These are phyloP conservation scores for Pristionchus fissidentatus DNA, from an alignment of 2,888 invertebrate species.

Conservation along the genomic window DNA sequence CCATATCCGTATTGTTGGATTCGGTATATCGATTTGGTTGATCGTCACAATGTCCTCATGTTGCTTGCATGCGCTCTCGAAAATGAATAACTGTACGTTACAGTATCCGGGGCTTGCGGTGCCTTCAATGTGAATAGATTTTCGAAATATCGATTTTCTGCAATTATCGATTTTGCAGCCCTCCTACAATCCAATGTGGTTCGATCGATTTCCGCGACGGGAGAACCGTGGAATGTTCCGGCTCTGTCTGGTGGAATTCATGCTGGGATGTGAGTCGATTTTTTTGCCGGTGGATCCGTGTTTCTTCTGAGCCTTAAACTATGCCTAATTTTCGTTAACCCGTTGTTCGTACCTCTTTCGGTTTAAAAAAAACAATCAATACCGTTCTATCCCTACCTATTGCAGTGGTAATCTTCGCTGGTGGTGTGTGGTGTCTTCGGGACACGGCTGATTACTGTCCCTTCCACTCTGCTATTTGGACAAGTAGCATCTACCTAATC, in stretches of 20 bases:
- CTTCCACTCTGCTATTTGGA: slow-evolving; percentile 75
- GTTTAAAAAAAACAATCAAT: neutral
- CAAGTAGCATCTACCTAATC: slow-evolving; percentile 66
- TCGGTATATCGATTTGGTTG: neutral
- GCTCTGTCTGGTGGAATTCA: slow-evolving; percentile 66
- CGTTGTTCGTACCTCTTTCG: too few species aligned
- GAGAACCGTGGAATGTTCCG: slow-evolving; percentile 74
- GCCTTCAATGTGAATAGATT: neutral
- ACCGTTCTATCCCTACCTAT: neutral
- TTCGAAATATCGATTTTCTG: neutral
- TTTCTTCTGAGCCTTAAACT: too few species aligned
- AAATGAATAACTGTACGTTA: neutral
- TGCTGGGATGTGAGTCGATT: slow-evolving; percentile 62
- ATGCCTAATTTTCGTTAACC: too few species aligned
- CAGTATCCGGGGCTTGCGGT: slow-evolving; percentile 28
- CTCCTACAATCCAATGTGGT: slow-evolving; percentile 67
- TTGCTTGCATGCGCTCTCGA: slow-evolving; percentile 12
- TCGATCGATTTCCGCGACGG: slow-evolving; percentile 69
- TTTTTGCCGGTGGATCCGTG: too few species aligned
- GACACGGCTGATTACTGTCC: slow-evolving; percentile 74
- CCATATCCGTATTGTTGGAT: neutral
- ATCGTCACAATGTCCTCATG: neutral
- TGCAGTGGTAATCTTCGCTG: slow-evolving; percentile 67
- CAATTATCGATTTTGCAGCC: slow-evolving; percentile 50
- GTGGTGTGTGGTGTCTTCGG: slow-evolving; percentile 72